A percentile compares a stretch with the other conserved stretches of the same genome.
phyloP scores from a whole-genome alignment of 1,140 invertebrate genomes.

The Meloidogyne floridensis region DNA sequence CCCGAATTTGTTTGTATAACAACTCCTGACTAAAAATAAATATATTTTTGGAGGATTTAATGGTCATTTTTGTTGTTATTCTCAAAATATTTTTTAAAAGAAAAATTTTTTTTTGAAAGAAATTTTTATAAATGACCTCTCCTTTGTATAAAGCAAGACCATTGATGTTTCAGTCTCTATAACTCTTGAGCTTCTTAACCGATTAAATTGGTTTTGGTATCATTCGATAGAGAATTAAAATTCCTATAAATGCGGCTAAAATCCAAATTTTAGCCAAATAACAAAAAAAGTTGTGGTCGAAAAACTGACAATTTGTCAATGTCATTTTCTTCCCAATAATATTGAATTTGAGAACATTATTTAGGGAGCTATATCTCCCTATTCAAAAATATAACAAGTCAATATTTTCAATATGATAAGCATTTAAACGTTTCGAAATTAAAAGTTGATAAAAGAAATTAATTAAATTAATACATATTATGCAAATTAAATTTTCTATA shows the following conservation, averaged over 20 bases:
- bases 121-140: background rate
- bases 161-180: background rate
- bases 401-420: too few species aligned
- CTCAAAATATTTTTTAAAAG: background rate
- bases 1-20: constrained; percentile 6
- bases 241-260: background rate
- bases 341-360: too few species aligned
- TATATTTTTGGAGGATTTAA: background rate
- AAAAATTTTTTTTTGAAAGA: background rate
- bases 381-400: too few species aligned
- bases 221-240: background rate
- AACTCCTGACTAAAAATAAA: constrained; percentile 3
- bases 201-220: background rate
- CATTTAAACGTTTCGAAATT: too few species aligned
- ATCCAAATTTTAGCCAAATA: background rate
- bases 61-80: background rate
- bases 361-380: too few species aligned
- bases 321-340: too few species aligned
- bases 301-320: background rate
- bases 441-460: too few species aligned
- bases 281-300: background rate
- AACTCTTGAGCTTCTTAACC: background rate
- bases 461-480: too few species aligned
- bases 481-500: too few species aligned
- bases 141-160: background rate